Evolutionary conservation across 1,140 invertebrate genomes (phyloP), one percentile per base, ranked within the genome.

Genomic region (Protaetia brevitarsis): DNA sequence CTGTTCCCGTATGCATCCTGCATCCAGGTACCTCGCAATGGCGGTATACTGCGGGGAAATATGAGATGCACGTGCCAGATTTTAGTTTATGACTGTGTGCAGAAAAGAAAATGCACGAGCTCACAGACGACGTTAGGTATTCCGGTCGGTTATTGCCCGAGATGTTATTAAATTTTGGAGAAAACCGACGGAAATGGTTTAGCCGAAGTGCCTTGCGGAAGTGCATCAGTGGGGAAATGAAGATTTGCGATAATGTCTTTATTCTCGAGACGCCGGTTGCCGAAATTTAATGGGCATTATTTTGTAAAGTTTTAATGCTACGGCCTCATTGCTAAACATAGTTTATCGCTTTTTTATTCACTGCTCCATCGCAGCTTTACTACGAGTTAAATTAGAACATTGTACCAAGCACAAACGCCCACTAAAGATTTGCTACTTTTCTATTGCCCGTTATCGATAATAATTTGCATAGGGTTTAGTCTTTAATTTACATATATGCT

Each of bases 1-100:
- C 21, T 29, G 41, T 37, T 64, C 31, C 41, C 51, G 45, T 64
- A 64, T 64, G 37, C 41, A 51, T n/a, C 10, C 41, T 27, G 30
- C 58, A 64, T 7, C 16, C 51, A 64, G 11, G 41, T 63, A 64
- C 30, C 26, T 64, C 51, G 3, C 28, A 27, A 29, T 26, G 30
- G 57, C 13, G 37, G 41, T 37, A n/a, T 8, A 6, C 6, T 13
- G 34, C 16, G 16, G 34, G 34, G 63, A 57, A 31, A 57, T 64
- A 51, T 64, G 41, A 29, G 26, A 19, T 30, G 63, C 63, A 64
- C 41, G 63, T 57, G 37, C 41, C 16, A 13, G 41, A 64, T 57
- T 64, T 28, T 57, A 57, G 41, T 57, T 56, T 57, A 64, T 30
- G 41, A 57, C 41, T 57, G 26, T 56, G 19, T 56, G 26, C 34